Evolutionary conservation across 2,113 vertebrate genomes (phyloP).

Genomic region (Pycnonotus jocosus): DNA sequence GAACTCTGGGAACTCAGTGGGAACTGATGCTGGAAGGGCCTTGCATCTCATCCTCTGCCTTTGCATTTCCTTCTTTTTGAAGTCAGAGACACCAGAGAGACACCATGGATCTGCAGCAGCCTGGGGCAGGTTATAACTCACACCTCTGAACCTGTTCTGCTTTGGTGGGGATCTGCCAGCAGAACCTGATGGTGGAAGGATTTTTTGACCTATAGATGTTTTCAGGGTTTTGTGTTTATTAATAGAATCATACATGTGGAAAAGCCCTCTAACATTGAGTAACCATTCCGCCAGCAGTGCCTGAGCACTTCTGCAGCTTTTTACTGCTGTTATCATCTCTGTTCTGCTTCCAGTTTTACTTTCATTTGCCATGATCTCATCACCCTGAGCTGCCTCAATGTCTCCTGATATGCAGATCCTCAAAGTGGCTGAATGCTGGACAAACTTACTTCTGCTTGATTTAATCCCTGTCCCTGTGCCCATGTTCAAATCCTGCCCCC

Average conservation of each 20-base stretch:
- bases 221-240: background rate
- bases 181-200: background rate
- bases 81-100: background rate
- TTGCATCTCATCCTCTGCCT: background rate
- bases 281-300: accelerated
- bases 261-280: background rate
- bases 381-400: background rate
- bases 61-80: background rate
- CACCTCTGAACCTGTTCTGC: background rate
- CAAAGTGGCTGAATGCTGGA: accelerated
- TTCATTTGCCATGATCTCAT: background rate
- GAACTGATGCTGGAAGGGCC: too few relatives aligned
- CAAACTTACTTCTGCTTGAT: background rate
- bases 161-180: background rate
- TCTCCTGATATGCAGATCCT: background rate
- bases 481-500: accelerated
- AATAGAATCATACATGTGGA: background rate
- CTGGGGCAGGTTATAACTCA: background rate
- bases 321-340: background rate
- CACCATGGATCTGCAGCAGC: background rate
- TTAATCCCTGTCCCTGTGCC: background rate
- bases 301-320: accelerated
- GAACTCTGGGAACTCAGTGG: too few relatives aligned
- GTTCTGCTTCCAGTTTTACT: background rate
- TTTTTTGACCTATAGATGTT: background rate